Conservation (phyloP, 1,140 invertebrate species). For the Ptiloglossa arizonensis region DNA sequence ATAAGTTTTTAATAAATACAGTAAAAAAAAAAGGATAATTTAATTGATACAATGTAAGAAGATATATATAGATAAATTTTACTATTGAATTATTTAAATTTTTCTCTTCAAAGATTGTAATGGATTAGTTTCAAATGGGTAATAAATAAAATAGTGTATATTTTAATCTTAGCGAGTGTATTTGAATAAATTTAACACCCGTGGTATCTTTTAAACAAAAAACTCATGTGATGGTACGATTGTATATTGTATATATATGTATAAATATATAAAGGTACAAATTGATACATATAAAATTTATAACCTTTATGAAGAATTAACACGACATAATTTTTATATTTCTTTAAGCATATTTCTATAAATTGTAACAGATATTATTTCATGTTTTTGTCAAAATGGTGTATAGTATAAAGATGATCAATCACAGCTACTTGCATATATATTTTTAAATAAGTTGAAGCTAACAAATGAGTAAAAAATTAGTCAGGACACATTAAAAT, state of each 20-base stretch:
- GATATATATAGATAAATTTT: slow-evolving; percentile 13
- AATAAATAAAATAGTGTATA: slow-evolving; percentile 32
- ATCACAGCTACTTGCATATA: slow-evolving; percentile 46
- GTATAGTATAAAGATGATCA: slow-evolving; percentile 37
- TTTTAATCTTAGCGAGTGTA: slow-evolving; percentile 15
- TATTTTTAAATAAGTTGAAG: slow-evolving; percentile 36
- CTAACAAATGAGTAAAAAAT: slow-evolving; percentile 45
- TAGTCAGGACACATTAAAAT: slow-evolving; percentile 32
- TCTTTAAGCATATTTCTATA: background rate
- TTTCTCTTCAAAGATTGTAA: slow-evolving; percentile 16
- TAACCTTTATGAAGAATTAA: background rate
- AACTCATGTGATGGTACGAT: background rate
- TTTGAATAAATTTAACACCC: slow-evolving; percentile 19
- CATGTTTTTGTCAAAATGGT: slow-evolving; percentile 10
- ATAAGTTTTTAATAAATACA: slow-evolving; percentile 19
- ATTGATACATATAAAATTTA: slow-evolving; percentile 40
- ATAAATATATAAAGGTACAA: slow-evolving; percentile 45
- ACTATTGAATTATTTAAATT: slow-evolving; percentile 16
- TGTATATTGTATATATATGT: slow-evolving; percentile 28
- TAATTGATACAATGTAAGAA: background rate
- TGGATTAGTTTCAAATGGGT: slow-evolving; percentile 5
- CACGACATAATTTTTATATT: slow-evolving; percentile 1
- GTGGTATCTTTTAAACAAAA: slow-evolving; percentile 13
- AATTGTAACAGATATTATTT: slow-evolving; percentile 28
- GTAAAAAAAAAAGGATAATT: background rate